phyloP scores from a whole-genome alignment of 2,888 invertebrate species.

The Chrysomela aeneicollis region DNA sequence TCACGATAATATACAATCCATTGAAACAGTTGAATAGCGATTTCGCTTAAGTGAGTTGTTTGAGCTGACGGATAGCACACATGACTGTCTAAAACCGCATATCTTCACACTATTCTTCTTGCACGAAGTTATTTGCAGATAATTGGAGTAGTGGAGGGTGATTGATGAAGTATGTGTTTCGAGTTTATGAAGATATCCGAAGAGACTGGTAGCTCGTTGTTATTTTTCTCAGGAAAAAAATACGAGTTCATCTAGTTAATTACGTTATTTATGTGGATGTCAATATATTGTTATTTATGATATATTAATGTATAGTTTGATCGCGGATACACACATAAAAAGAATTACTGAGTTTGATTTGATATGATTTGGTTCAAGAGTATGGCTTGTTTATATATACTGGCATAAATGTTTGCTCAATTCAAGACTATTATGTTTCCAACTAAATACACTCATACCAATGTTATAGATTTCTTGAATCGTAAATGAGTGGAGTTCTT shows the following conservation, averaged over 20 bases:
- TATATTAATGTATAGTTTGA: too few relatives aligned
- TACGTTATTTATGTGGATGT: constrained; percentile 28
- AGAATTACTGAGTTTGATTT: too few relatives aligned
- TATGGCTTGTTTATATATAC: too few relatives aligned
- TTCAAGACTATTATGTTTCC: too few relatives aligned
- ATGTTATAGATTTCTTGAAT: too few relatives aligned
- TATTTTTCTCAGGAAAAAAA: constrained; percentile 28
- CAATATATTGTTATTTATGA: constrained; percentile 18
- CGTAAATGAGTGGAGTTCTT: too few relatives aligned
- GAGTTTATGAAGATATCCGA: constrained; percentile 26
- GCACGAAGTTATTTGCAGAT: constrained; percentile 30
- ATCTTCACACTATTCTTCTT: constrained; percentile 37
- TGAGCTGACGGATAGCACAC: constrained; percentile 24
- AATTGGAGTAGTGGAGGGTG: constrained; percentile 32
- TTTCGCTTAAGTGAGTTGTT: constrained; percentile 24
- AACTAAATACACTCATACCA: too few relatives aligned
- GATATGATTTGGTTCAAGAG: too few relatives aligned
- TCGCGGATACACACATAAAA: too few relatives aligned
- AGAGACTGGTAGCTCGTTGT: constrained; percentile 26
- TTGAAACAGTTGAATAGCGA: constrained; percentile 16
- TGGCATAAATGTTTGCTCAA: too few relatives aligned
- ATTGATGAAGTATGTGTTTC: constrained; percentile 27
- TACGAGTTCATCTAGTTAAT: constrained; percentile 28
- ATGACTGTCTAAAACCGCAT: constrained; percentile 29
- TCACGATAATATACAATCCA: background rate